A percentile compares a stretch with the other conserved stretches of the same genome.
Evolutionary conservation across 1,140 invertebrate genomes (phyloP).

Genomic region (Drosophila littoralis): DNA sequence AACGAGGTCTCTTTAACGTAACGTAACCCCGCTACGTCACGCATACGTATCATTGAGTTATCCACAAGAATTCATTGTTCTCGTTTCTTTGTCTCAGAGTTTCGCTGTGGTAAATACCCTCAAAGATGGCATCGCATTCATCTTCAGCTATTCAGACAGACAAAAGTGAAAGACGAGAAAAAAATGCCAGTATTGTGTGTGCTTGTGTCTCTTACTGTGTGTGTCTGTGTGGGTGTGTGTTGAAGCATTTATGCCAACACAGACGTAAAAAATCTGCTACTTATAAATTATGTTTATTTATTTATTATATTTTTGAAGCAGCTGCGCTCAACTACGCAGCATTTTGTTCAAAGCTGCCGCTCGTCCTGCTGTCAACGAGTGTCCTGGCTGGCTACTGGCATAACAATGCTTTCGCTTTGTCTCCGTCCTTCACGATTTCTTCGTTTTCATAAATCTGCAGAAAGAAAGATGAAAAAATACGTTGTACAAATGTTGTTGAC

Average conservation of each 20-base stretch:
- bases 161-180: conserved; percentile 46
- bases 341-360: conserved; percentile 64
- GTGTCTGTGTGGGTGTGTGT: conserved; percentile 8
- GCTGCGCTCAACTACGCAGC: conserved; percentile 73
- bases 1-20: neutral
- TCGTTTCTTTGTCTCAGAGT: conserved; percentile 52
- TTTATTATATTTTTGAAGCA: conserved; percentile 81
- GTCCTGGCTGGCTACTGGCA: conserved; percentile 23
- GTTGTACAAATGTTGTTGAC: conserved; percentile 78
- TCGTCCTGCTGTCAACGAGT: conserved; percentile 57
- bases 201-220: neutral
- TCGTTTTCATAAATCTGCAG: conserved; percentile 66
- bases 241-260: conserved; percentile 72
- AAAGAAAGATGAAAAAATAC: conserved; percentile 52
- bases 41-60: conserved; percentile 15
- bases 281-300: conserved; percentile 84
- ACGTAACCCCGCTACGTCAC: conserved; percentile 18
- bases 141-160: conserved; percentile 39
- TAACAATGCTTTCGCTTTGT: conserved; percentile 55
- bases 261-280: conserved; percentile 80
- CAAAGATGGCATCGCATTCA: conserved; percentile 64
- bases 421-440: conserved; percentile 25
- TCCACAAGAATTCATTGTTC: conserved; percentile 27
- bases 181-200: conserved; percentile 8
- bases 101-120: conserved; percentile 55